Percentiles rank a stretch among this genome's conserved stretches.
Conservation (phyloP, 92 coral and sea anemone species). For the Desmophyllum pertusum region DNA sequence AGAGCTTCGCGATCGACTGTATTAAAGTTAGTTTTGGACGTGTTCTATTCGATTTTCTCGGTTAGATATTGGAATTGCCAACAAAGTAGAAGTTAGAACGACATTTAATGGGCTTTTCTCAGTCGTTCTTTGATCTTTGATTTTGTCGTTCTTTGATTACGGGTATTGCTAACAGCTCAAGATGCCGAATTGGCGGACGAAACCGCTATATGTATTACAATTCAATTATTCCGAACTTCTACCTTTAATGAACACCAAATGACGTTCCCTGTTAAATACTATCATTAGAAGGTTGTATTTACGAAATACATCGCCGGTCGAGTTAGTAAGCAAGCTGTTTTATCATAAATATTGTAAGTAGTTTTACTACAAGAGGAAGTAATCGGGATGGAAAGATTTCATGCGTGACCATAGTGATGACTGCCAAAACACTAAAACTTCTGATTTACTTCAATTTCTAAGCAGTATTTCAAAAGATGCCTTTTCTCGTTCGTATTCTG, state of each 20-base stretch:
- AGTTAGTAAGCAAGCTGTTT: background rate
- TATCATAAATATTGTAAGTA: background rate
- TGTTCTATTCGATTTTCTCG: too few species aligned
- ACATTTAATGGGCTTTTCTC: too few species aligned
- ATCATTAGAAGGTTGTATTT: background rate
- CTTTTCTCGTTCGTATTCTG: background rate
- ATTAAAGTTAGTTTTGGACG: too few species aligned
- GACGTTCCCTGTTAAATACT: background rate
- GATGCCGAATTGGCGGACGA: too few species aligned
- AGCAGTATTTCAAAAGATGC: background rate
- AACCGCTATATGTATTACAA: too few species aligned
- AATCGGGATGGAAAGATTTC: background rate
- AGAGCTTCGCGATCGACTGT: too few species aligned
- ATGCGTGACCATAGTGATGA: background rate
- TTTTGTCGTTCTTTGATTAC: too few species aligned
- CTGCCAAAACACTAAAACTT: background rate
- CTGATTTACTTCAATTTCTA: background rate
- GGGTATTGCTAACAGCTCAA: too few species aligned
- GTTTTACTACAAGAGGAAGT: background rate
- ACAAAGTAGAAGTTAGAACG: too few species aligned
- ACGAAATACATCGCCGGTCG: background rate
- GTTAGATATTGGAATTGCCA: too few species aligned
- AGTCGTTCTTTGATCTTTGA: too few species aligned
- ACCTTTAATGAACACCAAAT: background rate
- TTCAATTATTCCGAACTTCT: too few species aligned